A percentile compares a stretch with the other conserved stretches of the same genome.
phyloP scores from a whole-genome alignment of 2,113 vertebrate genomes.

The Eleginops maclovinus region DNA sequence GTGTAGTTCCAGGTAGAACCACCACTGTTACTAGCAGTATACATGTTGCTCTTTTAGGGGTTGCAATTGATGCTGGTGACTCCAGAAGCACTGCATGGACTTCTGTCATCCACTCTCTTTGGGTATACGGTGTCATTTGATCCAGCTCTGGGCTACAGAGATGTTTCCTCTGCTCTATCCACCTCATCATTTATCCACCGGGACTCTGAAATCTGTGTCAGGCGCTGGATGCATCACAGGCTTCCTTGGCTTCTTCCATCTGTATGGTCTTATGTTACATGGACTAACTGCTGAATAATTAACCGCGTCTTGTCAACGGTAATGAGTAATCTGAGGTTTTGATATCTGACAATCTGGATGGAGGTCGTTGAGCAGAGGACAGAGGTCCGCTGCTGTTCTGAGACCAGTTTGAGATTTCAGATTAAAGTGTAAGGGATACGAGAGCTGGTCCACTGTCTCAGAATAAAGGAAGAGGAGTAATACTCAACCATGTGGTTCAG shows the following conservation, averaged over 20 bases:
- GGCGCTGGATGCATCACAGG: slow-evolving; percentile 13
- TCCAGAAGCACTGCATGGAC: neutral
- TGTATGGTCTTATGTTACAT: slow-evolving; percentile 47
- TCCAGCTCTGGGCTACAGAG: neutral
- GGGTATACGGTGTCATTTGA: slow-evolving; percentile 19
- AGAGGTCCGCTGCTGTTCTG: neutral
- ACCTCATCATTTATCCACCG: slow-evolving; percentile 28
- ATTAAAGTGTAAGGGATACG: slow-evolving; percentile 28
- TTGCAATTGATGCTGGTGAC: slow-evolving; percentile 20
- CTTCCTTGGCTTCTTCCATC: slow-evolving; percentile 36
- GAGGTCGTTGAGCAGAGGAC: slow-evolving; percentile 6
- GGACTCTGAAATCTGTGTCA: slow-evolving; percentile 66
- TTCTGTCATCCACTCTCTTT: slow-evolving; percentile 11
- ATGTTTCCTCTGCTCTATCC: slow-evolving; percentile 26
- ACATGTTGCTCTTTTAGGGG: slow-evolving; percentile 8
- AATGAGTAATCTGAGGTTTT: slow-evolving; percentile 63
- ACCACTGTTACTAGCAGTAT: too few relatives aligned
- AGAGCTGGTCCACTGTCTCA: neutral
- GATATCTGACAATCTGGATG: slow-evolving; percentile 27
- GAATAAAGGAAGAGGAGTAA: neutral
- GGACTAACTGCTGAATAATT: slow-evolving; percentile 65
- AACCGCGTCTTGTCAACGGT: slow-evolving; percentile 28
- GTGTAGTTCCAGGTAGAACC: too few relatives aligned
- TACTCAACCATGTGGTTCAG: neutral
- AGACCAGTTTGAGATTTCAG: slow-evolving; percentile 7